phyloP scores from a whole-genome alignment of 2,888 invertebrate species.

The Trachelus stipa region DNA sequence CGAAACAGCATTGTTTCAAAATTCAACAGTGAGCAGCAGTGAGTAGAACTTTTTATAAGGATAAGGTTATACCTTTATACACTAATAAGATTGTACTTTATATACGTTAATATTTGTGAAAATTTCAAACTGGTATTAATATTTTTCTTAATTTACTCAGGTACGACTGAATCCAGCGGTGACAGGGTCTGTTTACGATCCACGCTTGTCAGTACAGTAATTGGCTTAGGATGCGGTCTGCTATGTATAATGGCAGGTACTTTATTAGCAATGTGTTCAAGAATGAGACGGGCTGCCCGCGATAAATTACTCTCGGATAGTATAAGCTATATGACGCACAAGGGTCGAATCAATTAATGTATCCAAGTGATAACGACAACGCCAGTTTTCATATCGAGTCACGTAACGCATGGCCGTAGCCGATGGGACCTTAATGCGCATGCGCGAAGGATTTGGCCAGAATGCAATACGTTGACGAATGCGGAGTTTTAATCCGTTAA shows the following conservation, averaged over 20 bases:
- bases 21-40: slow-evolving; percentile 51
- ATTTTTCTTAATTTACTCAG: background rate
- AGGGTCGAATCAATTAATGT: slow-evolving; percentile 62
- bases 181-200: slow-evolving; percentile 72
- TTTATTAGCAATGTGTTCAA: slow-evolving; percentile 80
- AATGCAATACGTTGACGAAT: background rate
- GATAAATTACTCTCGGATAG: slow-evolving; percentile 63
- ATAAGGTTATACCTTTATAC: background rate
- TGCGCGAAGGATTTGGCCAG: background rate
- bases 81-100: no score
- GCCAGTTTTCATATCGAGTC: background rate
- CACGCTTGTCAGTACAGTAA: slow-evolving; percentile 75
- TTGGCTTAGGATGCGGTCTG: slow-evolving; percentile 76
- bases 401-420: background rate
- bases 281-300: slow-evolving; percentile 72
- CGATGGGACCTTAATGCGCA: background rate
- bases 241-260: slow-evolving; percentile 80
- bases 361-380: background rate
- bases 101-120: no score
- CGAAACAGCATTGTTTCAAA: slow-evolving; percentile 63
- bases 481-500: background rate
- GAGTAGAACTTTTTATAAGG: slow-evolving; percentile 18
- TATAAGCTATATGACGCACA: slow-evolving; percentile 65
- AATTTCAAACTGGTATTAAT: background rate
- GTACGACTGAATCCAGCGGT: slow-evolving; percentile 28